Percentiles rank a stretch among this genome's conserved stretches.
These are phyloP conservation scores for Heliocidaris erythrogramma DNA, from an alignment of 35 echinoderm and acorn worm species.

Conservation along the genomic window DNA sequence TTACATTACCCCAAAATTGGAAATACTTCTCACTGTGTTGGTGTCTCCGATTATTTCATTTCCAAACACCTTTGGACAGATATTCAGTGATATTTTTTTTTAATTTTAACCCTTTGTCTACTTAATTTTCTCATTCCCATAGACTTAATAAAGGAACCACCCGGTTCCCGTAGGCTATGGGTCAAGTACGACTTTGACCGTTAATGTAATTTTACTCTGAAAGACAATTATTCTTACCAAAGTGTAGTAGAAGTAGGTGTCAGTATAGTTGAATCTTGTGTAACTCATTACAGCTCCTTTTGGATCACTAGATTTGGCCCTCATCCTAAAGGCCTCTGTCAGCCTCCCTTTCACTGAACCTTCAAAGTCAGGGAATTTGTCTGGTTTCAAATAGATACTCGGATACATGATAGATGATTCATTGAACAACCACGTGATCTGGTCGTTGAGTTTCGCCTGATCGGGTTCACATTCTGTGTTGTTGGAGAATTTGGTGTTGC, in stretches of 20 bases:
- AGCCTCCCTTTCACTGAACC: slow-evolving; percentile 13
- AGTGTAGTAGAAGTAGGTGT: slow-evolving; percentile 49
- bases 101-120: too few relatives aligned
- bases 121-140: too few relatives aligned
- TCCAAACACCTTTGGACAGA: too few relatives aligned
- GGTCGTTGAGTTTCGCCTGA: slow-evolving; percentile 45
- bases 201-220: too few relatives aligned
- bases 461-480: neutral
- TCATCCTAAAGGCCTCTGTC: slow-evolving; percentile 63
- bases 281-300: slow-evolving; percentile 65
- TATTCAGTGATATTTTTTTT: too few relatives aligned
- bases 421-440: slow-evolving; percentile 83
- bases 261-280: slow-evolving; percentile 69
- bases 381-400: slow-evolving; percentile 63
- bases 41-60: too few relatives aligned
- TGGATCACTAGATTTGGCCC: slow-evolving; percentile 36
- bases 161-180: too few relatives aligned
- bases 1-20: too few relatives aligned
- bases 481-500: neutral
- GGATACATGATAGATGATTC: slow-evolving; percentile 72
- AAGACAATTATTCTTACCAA: slow-evolving; percentile 48
- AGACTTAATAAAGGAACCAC: too few relatives aligned
- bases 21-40: too few relatives aligned
- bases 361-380: neutral
- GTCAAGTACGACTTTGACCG: too few relatives aligned